A percentile compares a stretch with the other conserved stretches of the same genome.
These are phyloP conservation scores for Eristalinus aeneus DNA, from an alignment of 2,888 invertebrate genomes.

Conservation along the genomic window DNA sequence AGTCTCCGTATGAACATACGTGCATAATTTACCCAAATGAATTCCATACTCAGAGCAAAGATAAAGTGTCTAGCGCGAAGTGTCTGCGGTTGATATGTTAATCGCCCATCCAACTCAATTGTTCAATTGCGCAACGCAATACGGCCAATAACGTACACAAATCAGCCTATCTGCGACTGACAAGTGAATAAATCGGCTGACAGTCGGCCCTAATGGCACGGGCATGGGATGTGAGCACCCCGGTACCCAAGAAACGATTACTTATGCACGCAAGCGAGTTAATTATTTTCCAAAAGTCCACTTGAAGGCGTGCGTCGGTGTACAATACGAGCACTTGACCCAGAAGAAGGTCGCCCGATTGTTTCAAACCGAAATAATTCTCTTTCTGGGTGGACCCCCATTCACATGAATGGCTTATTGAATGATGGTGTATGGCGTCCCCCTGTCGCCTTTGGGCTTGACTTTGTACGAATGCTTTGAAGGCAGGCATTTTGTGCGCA, in stretches of 20 bases:
- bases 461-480: background rate
- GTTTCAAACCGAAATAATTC: background rate
- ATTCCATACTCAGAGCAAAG: slow-evolving; percentile 11
- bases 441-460: background rate
- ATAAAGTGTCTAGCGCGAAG: background rate
- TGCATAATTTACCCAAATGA: slow-evolving; percentile 18
- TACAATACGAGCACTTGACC: slow-evolving; percentile 44
- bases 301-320: slow-evolving; percentile 30
- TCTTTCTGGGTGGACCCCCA: slow-evolving; percentile 3
- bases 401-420: background rate
- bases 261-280: slow-evolving; percentile 15
- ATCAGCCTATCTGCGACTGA: slow-evolving; percentile 29
- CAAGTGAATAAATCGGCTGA: slow-evolving; percentile 34
- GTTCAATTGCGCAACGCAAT: slow-evolving; percentile 42
- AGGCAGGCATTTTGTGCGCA: background rate
- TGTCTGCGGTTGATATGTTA: slow-evolving; percentile 41
- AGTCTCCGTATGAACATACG: background rate
- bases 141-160: slow-evolving; percentile 26
- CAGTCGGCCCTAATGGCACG: slow-evolving; percentile 1
- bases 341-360: slow-evolving; percentile 30
- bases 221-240: background rate
- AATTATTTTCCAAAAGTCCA: slow-evolving; percentile 37
- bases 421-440: background rate
- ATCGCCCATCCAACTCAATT: slow-evolving; percentile 38
- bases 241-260: background rate